Percentiles rank a stretch among this genome's conserved stretches.
These are phyloP conservation scores for Piaya cayana DNA, from an alignment of 2,113 vertebrate genomes.

Conservation along the genomic window DNA sequence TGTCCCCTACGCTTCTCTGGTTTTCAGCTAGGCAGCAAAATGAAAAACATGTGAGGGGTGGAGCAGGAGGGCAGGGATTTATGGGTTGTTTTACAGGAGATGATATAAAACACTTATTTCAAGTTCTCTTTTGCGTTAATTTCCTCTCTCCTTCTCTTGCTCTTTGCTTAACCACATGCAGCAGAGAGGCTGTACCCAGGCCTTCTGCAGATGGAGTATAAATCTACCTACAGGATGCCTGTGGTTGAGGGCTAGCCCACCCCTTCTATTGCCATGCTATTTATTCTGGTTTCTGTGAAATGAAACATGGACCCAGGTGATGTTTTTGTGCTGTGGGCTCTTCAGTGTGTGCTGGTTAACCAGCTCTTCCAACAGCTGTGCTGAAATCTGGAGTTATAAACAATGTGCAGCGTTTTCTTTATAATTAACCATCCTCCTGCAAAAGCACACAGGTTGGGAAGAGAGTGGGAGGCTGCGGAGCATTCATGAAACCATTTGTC, in stretches of 20 bases:
- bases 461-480: not conserved
- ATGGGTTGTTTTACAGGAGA: conserved; percentile 54
- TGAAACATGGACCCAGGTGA: not conserved
- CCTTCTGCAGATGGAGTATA: not conserved
- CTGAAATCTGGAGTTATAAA: not conserved
- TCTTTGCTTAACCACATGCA: not conserved
- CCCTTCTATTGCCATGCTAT: not conserved
- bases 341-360: not conserved
- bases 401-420: not conserved
- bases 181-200: not conserved
- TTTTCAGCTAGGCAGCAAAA: conserved; percentile 28
- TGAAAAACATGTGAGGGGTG: conserved; percentile 59
- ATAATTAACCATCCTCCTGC: not conserved
- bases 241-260: not conserved
- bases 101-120: conserved; percentile 59
- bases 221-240: not conserved
- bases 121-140: conserved; percentile 45
- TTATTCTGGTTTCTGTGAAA: not conserved
- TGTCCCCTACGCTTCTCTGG: conserved; percentile 10
- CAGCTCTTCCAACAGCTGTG: not conserved
- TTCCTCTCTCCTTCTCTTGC: conserved; percentile 39
- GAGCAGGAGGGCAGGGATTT: conserved; percentile 59
- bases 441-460: not conserved
- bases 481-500: not conserved
- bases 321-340: not conserved